These are phyloP conservation scores for Halcyon leucocephala DNA, from an alignment of 2,797 vertebrate species.

Conservation along the genomic window DNA sequence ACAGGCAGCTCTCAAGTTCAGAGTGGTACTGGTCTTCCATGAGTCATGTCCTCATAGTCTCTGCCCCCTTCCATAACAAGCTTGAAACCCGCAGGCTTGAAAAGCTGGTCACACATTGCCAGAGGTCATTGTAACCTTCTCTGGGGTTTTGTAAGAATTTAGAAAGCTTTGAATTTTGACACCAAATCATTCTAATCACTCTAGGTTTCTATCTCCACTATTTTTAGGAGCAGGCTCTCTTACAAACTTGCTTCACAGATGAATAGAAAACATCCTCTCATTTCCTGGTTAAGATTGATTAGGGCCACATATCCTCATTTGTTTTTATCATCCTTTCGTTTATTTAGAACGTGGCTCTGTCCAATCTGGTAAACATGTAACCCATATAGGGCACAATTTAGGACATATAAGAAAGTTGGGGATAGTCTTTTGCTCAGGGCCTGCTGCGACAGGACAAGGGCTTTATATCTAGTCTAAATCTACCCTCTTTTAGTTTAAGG, in stretches of 20 bases:
- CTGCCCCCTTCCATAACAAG: neutral
- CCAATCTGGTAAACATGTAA: neutral
- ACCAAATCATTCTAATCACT: neutral
- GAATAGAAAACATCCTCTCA: neutral
- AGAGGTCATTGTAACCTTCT: neutral
- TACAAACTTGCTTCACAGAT: neutral
- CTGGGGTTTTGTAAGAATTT: neutral
- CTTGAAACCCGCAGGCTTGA: neutral
- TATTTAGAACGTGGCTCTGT: neutral
- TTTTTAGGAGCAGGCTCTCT: neutral
- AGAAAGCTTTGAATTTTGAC: neutral
- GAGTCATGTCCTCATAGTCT: neutral
- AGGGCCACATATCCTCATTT: neutral
- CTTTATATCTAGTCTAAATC: no score
- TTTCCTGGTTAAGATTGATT: neutral
- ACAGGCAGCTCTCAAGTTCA: neutral
- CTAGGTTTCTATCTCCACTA: neutral
- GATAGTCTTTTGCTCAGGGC: neutral
- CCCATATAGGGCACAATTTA: neutral
- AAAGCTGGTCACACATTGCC: neutral
- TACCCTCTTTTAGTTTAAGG: no score
- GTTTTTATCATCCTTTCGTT: neutral
- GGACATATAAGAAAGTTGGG: neutral
- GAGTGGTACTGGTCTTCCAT: neutral
- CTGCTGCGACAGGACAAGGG: neutral